These are phyloP conservation scores for Agapetus fuscipes DNA, from an alignment of 2,888 invertebrate species.

Conservation along the genomic window DNA sequence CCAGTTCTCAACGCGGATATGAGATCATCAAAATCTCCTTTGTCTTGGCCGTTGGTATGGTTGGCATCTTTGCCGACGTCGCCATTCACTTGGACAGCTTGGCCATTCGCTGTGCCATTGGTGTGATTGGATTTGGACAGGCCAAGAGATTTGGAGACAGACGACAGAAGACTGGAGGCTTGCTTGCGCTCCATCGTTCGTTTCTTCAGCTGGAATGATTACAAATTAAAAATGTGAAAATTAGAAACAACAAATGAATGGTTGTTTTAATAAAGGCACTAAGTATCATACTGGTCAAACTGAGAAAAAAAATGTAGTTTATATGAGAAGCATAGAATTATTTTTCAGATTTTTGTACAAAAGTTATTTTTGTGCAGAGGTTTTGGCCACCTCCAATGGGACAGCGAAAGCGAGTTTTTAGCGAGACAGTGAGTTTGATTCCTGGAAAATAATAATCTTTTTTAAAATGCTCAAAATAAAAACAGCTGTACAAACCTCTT, in stretches of 20 bases:
- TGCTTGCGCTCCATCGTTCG: conserved; percentile 81
- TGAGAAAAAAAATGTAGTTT: too few species aligned
- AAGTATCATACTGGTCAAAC: too few species aligned
- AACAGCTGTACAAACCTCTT: conserved; percentile 46
- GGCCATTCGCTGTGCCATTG: conserved; percentile 39
- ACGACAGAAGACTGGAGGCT: conserved; percentile 66
- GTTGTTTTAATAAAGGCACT: too few species aligned
- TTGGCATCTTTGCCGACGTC: conserved; percentile 32
- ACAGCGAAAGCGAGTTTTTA: too few species aligned
- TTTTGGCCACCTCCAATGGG: too few species aligned
- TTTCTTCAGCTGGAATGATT: conserved; percentile 55
- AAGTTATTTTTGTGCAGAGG: too few species aligned
- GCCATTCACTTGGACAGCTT: conserved; percentile 14
- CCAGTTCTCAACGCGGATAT: conserved; percentile 91
- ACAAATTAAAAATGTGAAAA: conserved; percentile 9
- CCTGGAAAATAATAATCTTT: too few species aligned
- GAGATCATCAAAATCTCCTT: conserved; percentile 92
- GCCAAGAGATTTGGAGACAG: conserved; percentile 61
- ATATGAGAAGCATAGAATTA: conserved; percentile 2
- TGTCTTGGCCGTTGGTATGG: conserved; percentile 44
- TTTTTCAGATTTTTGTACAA: too few species aligned
- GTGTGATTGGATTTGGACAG: conserved; percentile 50
- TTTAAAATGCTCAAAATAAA: neutral
- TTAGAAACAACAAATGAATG: too few species aligned
- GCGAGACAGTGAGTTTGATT: too few species aligned